Evolutionary conservation across 2,113 vertebrate species (phyloP), one percentile per base, ranked within the genome.

Genomic region (Mugil cephalus): DNA sequence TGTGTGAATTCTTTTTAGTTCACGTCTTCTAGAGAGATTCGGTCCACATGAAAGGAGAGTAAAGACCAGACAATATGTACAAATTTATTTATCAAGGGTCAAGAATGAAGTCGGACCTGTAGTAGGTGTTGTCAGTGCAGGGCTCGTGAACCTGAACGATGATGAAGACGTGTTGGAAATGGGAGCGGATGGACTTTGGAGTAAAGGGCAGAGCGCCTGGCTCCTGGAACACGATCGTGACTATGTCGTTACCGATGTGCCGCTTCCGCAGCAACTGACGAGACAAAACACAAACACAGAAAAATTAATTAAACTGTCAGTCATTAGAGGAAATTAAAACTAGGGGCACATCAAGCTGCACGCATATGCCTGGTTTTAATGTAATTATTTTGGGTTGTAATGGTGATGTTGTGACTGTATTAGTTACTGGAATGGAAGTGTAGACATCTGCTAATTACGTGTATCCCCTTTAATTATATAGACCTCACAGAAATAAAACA

Each of bases 211-310:
- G 89, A 1, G 96, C 95, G 14, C 95, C 96, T 0, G 95, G 95
- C 69, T 97, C 96, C 91, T 97, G 96, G 92, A 97, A 97, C 88
- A 97, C 95, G 79, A 97, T 96, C 8, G 96, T 97, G 82, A 97
- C 95, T 0, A 97, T 97, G 89, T 97, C 95, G 14, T 97, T 97
- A 66, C 96, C 96, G 1, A 97, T 97, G 86, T 97, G 96, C 43
- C 96, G 94, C 60, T 97, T 97, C 79, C 96, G 91, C 77, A 97
- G 90, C 69, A 97, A 83, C 96, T 97, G 88, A 6, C 10, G 9
- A 75, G 24, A 78, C 1, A 63, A 54, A 79, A 40, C 30, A 71
- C 18, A 79, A 30, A 74, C 60, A 72, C 14, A 78, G 53, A 70
- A 38, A 52, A 10, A 39, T 35, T 6, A n/a, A 51, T 62, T 38